Base-by-base conservation (phyloP, 2,113 vertebrate genomes). In the Holacanthus passer region DNA sequence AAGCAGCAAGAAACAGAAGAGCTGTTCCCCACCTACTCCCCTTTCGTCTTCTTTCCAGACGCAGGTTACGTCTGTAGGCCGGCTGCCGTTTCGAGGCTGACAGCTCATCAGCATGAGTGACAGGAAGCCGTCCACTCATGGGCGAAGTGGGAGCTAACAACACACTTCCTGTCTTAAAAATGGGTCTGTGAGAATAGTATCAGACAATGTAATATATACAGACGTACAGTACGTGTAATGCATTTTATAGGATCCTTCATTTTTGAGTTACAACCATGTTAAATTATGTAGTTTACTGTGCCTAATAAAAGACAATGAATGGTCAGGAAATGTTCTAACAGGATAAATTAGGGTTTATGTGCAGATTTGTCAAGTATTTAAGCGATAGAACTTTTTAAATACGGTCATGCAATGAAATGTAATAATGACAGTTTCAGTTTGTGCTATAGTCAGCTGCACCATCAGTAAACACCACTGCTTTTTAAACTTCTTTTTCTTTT, bases 21-120 rank as follows among this genome's bases (percentile, higher is more conserved):
- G 32, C 47, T 48, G 63, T 27, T 78, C 60, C 24, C 47, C 27
- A 63, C 85, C 68, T 63, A 11, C 68, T 71, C 69, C 17, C 52
- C 19, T 31, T 70, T 39, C 0, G 9, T 67, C 37, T 71, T 56
- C 19, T 45, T 52, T 66, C 19, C 62, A 60, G 66, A 69, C 31
- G 5, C 66, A 62, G 58, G 81, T 80, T 74, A 73, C 55, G 59
- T 68, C 73, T 63, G 72, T 29, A 16, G 67, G 69, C 31, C 22
- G n/a, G 66, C 70, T 79, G 79, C 71, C 66, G 84, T 83, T 89
- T 83, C 43, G 74, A 52, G 52, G 73, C 45, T 73, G 83, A 88
- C 84, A 89, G 82, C 79, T 83, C 81, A 73, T 88, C 90, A 83
- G 55, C 6, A 83, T 78, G 76, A 88, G 47, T 76, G 79, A 88